Evolutionary conservation across 2,888 invertebrate species (phyloP).

Genomic region (Trachelus iudaicus): DNA sequence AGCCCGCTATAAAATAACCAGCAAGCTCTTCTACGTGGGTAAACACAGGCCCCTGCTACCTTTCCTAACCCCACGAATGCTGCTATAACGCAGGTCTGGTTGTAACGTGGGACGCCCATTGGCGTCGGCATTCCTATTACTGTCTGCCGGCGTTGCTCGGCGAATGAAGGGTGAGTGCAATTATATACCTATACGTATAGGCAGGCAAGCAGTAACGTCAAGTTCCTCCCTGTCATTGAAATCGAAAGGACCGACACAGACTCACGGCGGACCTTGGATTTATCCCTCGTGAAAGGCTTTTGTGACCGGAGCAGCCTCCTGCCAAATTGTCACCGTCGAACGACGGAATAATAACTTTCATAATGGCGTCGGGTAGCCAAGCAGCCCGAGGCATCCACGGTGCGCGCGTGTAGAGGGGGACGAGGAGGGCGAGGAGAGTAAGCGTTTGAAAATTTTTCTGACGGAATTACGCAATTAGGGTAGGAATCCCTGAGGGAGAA

Average conservation of each 20-base stretch:
- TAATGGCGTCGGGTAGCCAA: neutral
- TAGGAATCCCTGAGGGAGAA: neutral
- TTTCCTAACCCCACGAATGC: neutral
- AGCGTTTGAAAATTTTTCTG: neutral
- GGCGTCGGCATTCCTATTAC: neutral
- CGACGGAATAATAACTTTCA: neutral
- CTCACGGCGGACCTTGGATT: neutral
- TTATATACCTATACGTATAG: neutral
- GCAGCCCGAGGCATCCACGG: neutral
- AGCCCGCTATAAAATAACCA: constrained; percentile 6
- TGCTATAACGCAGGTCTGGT: neutral
- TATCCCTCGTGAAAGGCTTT: neutral
- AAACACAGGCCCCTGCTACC: neutral
- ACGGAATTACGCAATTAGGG: neutral
- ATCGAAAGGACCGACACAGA: neutral
- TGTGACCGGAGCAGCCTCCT: neutral
- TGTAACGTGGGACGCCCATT: neutral
- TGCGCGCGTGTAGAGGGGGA: neutral
- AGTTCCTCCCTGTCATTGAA: neutral
- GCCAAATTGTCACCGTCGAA: neutral
- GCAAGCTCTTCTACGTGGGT: neutral
- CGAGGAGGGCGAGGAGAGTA: neutral
- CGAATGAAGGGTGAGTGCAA: neutral
- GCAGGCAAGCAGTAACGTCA: neutral
- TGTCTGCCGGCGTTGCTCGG: neutral